phyloP scores from a whole-genome alignment of 2,113 vertebrate genomes.

The Nycticryphes semicollaris region DNA sequence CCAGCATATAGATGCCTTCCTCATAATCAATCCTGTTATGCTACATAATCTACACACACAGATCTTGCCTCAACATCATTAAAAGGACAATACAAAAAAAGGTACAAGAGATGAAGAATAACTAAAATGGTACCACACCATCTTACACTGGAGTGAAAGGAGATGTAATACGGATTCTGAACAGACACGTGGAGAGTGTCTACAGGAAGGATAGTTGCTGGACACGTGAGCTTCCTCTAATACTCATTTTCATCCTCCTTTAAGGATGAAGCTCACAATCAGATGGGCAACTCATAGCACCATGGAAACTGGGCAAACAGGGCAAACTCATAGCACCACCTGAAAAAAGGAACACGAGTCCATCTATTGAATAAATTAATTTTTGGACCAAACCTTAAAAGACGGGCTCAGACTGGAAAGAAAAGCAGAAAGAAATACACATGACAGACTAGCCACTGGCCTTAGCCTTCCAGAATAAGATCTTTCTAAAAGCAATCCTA shows the following conservation, averaged over 20 bases:
- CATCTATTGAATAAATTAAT: not conserved
- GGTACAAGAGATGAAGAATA: not conserved
- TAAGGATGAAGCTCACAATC: not conserved
- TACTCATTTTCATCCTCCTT: not conserved
- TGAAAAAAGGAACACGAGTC: not conserved
- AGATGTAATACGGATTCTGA: not conserved
- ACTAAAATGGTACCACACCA: not conserved
- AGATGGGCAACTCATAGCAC: not conserved
- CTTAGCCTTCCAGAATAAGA: not conserved
- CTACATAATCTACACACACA: not conserved
- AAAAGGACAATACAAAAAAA: not conserved
- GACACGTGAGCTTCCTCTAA: not conserved
- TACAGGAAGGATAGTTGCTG: not conserved
- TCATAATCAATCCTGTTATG: not conserved
- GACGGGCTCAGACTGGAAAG: not conserved
- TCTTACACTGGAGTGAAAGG: not conserved
- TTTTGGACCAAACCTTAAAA: not conserved
- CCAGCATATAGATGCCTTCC: not conserved
- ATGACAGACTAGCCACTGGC: not conserved
- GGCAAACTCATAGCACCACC: not conserved
- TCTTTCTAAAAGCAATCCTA: not conserved
- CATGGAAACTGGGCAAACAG: too few species aligned
- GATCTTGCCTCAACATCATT: not conserved
- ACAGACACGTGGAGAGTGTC: not conserved
- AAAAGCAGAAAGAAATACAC: not conserved